Conservation (phyloP, 2,113 vertebrate species). For the Bujurquina vittata region DNA sequence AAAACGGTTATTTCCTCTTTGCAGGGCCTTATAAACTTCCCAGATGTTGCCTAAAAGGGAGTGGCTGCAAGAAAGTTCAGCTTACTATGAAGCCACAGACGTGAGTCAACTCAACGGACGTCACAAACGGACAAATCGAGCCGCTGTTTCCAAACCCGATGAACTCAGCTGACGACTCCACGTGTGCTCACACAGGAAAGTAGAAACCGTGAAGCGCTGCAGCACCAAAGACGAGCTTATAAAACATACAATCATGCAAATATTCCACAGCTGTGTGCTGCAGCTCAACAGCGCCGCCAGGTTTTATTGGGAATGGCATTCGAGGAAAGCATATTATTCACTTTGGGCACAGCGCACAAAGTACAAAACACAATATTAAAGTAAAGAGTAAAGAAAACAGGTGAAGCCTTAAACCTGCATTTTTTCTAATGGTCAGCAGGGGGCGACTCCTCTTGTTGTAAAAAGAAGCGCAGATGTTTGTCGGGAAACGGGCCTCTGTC, state of each 20-base stretch:
- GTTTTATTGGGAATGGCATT: background rate
- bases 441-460: no score
- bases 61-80: constrained; percentile 12
- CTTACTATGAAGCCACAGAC: constrained; percentile 25
- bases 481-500: background rate
- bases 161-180: background rate
- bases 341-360: no score
- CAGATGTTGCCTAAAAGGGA: constrained; percentile 30
- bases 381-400: no score
- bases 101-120: constrained; percentile 35
- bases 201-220: background rate
- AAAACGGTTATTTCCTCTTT: constrained; percentile 17
- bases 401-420: background rate
- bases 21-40: constrained; percentile 27
- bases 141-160: background rate
- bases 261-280: no score
- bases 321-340: no score
- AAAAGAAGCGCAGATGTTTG: no score
- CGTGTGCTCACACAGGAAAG: fast-evolving
- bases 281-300: no score
- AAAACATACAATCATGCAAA: no score
- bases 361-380: no score
- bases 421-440: background rate
- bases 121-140: background rate
- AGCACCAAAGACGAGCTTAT: background rate